Conservation (phyloP, 2,113 vertebrate genomes). For the Scolopax mira region DNA sequence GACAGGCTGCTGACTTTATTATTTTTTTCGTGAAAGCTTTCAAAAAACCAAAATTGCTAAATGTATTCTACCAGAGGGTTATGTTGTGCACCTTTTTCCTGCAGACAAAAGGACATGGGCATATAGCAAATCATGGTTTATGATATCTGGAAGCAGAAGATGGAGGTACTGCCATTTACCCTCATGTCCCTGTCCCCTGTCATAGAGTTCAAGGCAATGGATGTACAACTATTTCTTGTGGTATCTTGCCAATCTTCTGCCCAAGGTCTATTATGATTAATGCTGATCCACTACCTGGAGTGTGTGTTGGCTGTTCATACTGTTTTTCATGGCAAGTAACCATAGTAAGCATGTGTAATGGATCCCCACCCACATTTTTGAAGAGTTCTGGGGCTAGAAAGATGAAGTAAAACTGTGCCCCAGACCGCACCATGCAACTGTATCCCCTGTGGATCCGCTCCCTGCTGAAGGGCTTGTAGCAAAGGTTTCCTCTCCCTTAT, state of each 20-base stretch:
- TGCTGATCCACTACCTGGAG: slow-evolving; percentile 44
- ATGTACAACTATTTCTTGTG: neutral
- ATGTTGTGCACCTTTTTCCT: neutral
- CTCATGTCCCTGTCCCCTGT: neutral
- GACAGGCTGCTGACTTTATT: neutral
- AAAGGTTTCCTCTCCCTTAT: neutral
- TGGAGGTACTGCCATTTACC: neutral
- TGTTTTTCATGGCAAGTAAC: slow-evolving; percentile 40
- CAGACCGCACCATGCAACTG: neutral
- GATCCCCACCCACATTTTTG: slow-evolving; percentile 21
- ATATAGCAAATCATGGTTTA: neutral
- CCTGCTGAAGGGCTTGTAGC: neutral
- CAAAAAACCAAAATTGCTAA: neutral
- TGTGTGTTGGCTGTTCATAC: neutral
- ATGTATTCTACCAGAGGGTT: neutral
- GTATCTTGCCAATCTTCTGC: slow-evolving; percentile 3
- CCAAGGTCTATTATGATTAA: slow-evolving; percentile 9
- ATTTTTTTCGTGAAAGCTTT: neutral
- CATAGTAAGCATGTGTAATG: slow-evolving; percentile 41
- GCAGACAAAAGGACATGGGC: neutral
- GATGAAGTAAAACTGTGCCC: neutral
- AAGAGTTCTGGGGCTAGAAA: slow-evolving; percentile 9
- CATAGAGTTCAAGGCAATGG: neutral
- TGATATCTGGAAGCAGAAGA: neutral
- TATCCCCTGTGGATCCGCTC: neutral